Percentiles rank a stretch among this genome's conserved stretches.
phyloP scores from a whole-genome alignment of 1,140 invertebrate species.

The Belonocnema kinseyi region DNA sequence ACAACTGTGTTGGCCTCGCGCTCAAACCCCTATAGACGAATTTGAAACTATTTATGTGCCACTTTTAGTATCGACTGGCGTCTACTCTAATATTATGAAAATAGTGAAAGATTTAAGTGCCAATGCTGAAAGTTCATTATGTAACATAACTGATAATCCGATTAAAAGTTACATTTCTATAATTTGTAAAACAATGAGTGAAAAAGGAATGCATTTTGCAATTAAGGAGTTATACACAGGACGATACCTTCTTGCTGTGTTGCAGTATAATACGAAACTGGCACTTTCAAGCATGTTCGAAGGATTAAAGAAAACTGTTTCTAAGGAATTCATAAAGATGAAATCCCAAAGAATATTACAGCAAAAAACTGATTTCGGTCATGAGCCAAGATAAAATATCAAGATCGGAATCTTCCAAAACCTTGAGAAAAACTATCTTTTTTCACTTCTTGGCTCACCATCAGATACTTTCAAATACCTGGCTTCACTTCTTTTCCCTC shows the following conservation, averaged over 20 bases:
- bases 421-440: too few relatives aligned
- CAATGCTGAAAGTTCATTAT: conserved; percentile 57
- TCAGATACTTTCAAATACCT: too few relatives aligned
- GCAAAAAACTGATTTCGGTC: too few relatives aligned
- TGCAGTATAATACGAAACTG: conserved; percentile 56
- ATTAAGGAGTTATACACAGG: conserved; percentile 54
- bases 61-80: conserved; percentile 41
- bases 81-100: conserved; percentile 39
- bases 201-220: conserved; percentile 65
- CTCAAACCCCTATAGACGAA: conserved; percentile 31
- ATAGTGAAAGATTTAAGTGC: conserved; percentile 40
- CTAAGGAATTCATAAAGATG: conserved; percentile 26
- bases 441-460: too few relatives aligned
- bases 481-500: too few relatives aligned
- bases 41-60: conserved; percentile 47
- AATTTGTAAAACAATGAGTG: conserved; percentile 61
- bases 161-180: conserved; percentile 67
- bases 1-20: conserved; percentile 50
- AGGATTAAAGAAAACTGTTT: conserved; percentile 20
- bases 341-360: conserved; percentile 41
- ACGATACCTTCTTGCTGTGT: conserved; percentile 54
- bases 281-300: conserved; percentile 33
- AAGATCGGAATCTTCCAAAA: too few relatives aligned
- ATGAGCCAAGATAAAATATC: too few relatives aligned
- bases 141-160: conserved; percentile 66